Base-by-base conservation (phyloP, 2,797 vertebrate genomes). In the Myiothlypis coronata region DNA sequence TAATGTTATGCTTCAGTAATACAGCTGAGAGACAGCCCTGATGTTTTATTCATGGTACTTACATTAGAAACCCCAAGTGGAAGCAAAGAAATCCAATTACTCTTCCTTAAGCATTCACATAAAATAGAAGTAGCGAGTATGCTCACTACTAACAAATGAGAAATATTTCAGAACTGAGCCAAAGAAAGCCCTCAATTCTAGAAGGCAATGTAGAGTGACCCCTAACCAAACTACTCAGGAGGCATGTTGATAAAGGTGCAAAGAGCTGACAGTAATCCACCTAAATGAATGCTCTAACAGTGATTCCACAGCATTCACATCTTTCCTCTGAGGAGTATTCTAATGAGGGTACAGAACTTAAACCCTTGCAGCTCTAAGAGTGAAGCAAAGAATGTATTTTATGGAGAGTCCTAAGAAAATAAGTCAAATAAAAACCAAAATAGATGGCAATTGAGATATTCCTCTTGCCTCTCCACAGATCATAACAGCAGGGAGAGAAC, bases 41-140 rank as follows among this genome's bases (percentile, higher is more conserved):
- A 83, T 70, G 49, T 70, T 89, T 93, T 86, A 90, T 90, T 96
- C 80, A 87, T 64, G 27, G 49, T 28, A 83, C 59, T 72, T 52
- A 56, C 81, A 85, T 72, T 87, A 89, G 35, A 90, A 93, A 84
- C 19, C 32, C 59, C 78, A 47, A 3, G 4, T 37, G 57, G 46
- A 90, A 71, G 50, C 41, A 35, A 65, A 67, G 22, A 90, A 93
- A 94, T 46, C 41, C 35, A 85, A 74, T 86, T 75, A 76, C 47
- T 72, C 61, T 64, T 84, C 53, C 60, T 63, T 46, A 79, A 82
- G 43, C 35, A 57, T 63, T 69, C 46, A 77, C 8, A 68, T 41
- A 50, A 83, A 83, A 64, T 0, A 85, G 50, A 78, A 68, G 37
- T 1, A 91, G 60, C 1, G 0, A 43, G 5, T 47, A 90, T 16